Percentiles rank a stretch among this genome's conserved stretches.
Evolutionary conservation across 1,140 invertebrate species (phyloP).

Genomic region (Lycorma delicatula): DNA sequence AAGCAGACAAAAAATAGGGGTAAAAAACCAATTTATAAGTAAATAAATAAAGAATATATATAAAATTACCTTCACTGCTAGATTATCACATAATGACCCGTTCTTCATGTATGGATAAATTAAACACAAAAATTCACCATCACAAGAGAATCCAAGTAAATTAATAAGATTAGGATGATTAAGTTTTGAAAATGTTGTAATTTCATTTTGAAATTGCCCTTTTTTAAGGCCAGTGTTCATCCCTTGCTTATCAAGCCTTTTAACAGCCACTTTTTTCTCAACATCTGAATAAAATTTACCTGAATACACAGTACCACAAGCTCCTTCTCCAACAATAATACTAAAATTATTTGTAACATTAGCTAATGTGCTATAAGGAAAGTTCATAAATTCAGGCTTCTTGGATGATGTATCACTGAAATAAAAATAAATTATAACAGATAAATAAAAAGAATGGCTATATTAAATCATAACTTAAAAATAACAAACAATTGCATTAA

Average conservation of each 20-base stretch:
- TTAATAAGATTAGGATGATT: conserved; percentile 56
- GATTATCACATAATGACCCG: conserved; percentile 54
- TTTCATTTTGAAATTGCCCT: conserved; percentile 57
- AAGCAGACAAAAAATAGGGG: too few species aligned
- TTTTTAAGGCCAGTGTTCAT: conserved; percentile 31
- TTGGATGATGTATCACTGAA: too few species aligned
- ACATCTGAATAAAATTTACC: conserved; percentile 30
- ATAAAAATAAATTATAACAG: too few species aligned
- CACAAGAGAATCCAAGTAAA: conserved; percentile 53
- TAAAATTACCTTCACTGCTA: conserved; percentile 38
- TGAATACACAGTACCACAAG: conserved; percentile 59
- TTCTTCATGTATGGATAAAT: conserved; percentile 59
- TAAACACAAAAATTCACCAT: conserved; percentile 52
- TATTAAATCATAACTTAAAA: too few species aligned
- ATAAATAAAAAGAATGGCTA: too few species aligned
- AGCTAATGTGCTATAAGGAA: too few species aligned
- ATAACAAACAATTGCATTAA: too few species aligned
- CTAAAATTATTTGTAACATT: too few species aligned
- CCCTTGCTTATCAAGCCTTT: conserved; percentile 45
- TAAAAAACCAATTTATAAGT: too few species aligned
- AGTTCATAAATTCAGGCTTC: too few species aligned
- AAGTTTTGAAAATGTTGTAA: conserved; percentile 33
- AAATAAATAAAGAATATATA: too few species aligned
- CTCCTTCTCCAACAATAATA: conserved; percentile 52
- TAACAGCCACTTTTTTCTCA: conserved; percentile 48